Evolutionary conservation across 2,888 invertebrate species (phyloP).

Genomic region (Sceliomorpha sp.): DNA sequence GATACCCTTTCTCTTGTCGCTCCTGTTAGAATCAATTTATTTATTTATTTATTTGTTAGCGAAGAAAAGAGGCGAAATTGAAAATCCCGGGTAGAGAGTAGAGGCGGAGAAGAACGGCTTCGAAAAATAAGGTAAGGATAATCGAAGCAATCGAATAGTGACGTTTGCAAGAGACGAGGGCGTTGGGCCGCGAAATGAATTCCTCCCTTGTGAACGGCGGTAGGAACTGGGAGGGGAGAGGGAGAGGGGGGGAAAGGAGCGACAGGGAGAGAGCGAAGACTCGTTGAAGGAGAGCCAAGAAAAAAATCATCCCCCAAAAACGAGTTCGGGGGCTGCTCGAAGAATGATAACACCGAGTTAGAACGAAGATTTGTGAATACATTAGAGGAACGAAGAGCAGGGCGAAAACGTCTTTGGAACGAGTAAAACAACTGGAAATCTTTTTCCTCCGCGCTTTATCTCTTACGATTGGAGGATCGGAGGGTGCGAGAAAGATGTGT

Average conservation of each 20-base stretch:
- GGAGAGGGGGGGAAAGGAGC: conserved; percentile 46
- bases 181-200: conserved; percentile 79
- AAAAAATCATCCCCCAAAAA: conserved; percentile 56
- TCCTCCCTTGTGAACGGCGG: conserved; percentile 66
- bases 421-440: conserved; percentile 60
- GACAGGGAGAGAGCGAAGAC: conserved; percentile 4
- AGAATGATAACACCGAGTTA: conserved; percentile 77
- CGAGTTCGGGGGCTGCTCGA: conserved; percentile 65
- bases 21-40: no score
- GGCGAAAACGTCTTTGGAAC: conserved; percentile 44
- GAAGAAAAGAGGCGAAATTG: conserved; percentile 11
- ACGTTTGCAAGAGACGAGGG: conserved; percentile 71
- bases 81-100: conserved; percentile 11
- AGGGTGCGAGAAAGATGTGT: conserved; percentile 47
- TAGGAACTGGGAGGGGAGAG: conserved; percentile 36
- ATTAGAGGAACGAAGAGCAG: conserved; percentile 69
- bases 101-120: conserved; percentile 51
- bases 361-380: conserved; percentile 79
- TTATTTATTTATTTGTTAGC: neutral
- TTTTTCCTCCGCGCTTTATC: conserved; percentile 66
- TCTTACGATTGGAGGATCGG: conserved; percentile 62
- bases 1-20: no score
- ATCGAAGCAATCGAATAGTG: conserved; percentile 77
- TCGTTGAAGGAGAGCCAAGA: conserved; percentile 52
- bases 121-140: conserved; percentile 72